Conservation (phyloP, 2,888 invertebrate genomes). For the Thymelicus lineola region DNA sequence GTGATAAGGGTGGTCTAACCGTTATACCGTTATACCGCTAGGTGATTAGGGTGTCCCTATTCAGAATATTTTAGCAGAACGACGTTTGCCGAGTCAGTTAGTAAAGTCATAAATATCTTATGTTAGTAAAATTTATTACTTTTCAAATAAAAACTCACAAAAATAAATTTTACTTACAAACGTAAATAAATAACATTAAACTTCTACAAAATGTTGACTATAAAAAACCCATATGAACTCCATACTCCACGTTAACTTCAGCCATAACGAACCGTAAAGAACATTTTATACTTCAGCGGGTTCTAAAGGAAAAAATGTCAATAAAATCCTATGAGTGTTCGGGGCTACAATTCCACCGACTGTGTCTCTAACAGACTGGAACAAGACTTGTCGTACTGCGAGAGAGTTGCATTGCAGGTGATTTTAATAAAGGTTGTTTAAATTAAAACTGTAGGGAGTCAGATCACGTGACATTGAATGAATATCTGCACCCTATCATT, state of each 20-base stretch:
- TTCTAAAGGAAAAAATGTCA: conserved; percentile 14
- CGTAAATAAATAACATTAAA: too few relatives aligned
- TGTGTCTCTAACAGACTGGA: neutral
- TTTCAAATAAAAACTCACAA: neutral
- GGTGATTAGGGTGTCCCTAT: too few relatives aligned
- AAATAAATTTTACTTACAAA: neutral
- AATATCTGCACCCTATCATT: too few relatives aligned
- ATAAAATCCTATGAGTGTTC: conserved; percentile 9
- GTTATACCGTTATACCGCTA: too few relatives aligned
- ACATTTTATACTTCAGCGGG: conserved; percentile 16
- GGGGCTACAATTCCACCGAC: neutral
- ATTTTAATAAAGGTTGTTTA: too few relatives aligned
- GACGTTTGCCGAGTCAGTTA: too few relatives aligned
- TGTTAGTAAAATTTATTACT: neutral
- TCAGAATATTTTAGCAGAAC: too few relatives aligned
- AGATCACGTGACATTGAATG: too few relatives aligned
- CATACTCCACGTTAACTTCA: neutral
- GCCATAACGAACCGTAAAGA: neutral
- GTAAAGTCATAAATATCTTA: neutral
- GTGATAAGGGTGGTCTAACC: too few relatives aligned
- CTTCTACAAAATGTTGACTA: neutral
- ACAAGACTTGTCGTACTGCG: too few relatives aligned
- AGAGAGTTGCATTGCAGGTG: too few relatives aligned
- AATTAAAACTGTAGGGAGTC: too few relatives aligned
- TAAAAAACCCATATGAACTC: neutral